A percentile compares a stretch with the other conserved stretches of the same genome.
phyloP scores from a whole-genome alignment of 2,888 invertebrate species.

The Odontomyia ornata region DNA sequence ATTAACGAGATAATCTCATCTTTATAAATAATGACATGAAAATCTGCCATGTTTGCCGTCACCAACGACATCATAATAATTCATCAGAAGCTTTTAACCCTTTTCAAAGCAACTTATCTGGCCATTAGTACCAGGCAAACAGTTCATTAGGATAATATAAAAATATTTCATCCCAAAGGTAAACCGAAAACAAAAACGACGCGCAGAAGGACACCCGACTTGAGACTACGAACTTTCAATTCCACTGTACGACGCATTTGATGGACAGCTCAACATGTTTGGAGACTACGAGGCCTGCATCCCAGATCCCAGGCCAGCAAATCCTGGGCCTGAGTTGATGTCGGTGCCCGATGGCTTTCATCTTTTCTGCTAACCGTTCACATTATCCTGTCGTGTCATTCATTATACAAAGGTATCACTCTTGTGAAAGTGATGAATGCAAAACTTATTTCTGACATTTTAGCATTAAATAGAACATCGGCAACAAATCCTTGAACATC shows the following conservation, averaged over 20 bases:
- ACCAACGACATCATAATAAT: background rate
- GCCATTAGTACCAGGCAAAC: background rate
- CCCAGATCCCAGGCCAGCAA: too few relatives aligned
- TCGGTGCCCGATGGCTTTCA: too few relatives aligned
- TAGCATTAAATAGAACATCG: background rate
- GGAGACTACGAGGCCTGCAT: too few relatives aligned
- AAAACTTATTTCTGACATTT: background rate
- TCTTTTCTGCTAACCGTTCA: background rate
- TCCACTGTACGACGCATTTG: too few relatives aligned
- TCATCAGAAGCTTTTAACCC: conserved; percentile 7
- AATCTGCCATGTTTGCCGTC: background rate
- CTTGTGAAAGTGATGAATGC: background rate
- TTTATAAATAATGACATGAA: background rate
- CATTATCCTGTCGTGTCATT: background rate
- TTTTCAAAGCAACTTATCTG: background rate
- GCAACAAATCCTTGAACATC: background rate
- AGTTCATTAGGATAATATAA: background rate
- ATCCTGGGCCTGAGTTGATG: too few relatives aligned
- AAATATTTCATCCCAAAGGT: background rate
- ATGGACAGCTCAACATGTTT: too few relatives aligned
- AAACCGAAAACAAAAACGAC: background rate
- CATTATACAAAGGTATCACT: background rate
- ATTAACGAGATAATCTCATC: background rate
- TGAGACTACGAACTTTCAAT: too few relatives aligned
- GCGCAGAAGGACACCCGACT: too few relatives aligned